Evolutionary conservation across 2,888 invertebrate species (phyloP), one percentile per base, ranked within the genome.

Genomic region (Eueremaeus valkanovi): DNA sequence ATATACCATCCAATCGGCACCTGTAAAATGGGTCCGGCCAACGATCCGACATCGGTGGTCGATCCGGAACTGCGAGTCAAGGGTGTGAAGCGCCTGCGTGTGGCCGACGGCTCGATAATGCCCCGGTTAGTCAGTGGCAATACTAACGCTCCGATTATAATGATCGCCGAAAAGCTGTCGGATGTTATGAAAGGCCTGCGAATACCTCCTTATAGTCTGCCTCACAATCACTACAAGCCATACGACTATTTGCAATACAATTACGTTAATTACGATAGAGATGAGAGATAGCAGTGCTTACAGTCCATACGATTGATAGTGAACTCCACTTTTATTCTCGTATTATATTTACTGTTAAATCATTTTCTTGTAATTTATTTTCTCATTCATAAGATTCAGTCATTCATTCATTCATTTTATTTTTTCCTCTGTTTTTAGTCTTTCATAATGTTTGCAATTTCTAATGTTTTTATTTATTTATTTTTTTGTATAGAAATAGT

Each of bases 1-100:
- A 92, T 93, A 81, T 93, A 93, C 82, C 93, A 93, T 85, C 93
- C 92, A 0, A 89, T 90, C 61, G 93, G 93, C 9, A 93, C 93
- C 0, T 88, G 92, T 21, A 93, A 93, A 83, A 93, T 93, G 93
- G 93, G 93, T 9, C 91, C 92, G 0, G 84, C 87, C 1, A 88
- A 87, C 86, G 93, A 93, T 82, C 85, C 86, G 0, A 87, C 87
- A 21, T 92, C 93, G 0, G 93, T 93, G 0, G 93, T 93, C 0
- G 93, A 93, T 85, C 89, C 91, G 0, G 86, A 89, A 77, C 83
- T 93, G n/a, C 76, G 79, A 76, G 79, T 70, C 5, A 40, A 33
- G 42, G 73, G 73, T 0, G 85, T 93, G 0, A 85, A 88, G 75
- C 90, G 91, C 16, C 85, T 94, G 40, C 86, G 93, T 78, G 92